Evolutionary conservation across 2,797 vertebrate species (phyloP), one percentile per base, ranked within the genome.

Genomic region (Podargus strigoides): DNA sequence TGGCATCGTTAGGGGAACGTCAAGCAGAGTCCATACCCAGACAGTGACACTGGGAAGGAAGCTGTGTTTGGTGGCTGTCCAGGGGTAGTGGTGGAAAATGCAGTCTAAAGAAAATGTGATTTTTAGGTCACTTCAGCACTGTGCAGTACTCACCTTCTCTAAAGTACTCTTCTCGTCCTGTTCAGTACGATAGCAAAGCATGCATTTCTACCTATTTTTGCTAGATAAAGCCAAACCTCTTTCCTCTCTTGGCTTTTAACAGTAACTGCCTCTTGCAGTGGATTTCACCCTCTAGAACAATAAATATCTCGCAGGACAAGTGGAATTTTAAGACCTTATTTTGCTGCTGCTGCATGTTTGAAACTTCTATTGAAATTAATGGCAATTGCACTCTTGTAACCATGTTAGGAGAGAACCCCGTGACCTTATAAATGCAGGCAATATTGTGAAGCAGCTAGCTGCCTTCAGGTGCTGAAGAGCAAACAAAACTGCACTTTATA

Each of bases 281-380:
- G 69, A 69, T 92, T 93, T 94, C 1, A 2, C 52, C 52, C 82
- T 90, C 82, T 62, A 86, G 89, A 77, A 86, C 94, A 86, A 86
- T 94, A 95, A 95, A 94, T 93, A 86, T 69, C 82, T 75, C 63
- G 63, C 91, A 37, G 75, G 91, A 76, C 59, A 91, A 84, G 85
- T 90, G 89, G 76, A 92, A 84, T 96, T 97, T 93, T 90, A 96
- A 91, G 89, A 91, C 82, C 89, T 95, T 70, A 73, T 94, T 93
- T 94, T 95, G 96, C 94, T 95, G 95, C 87, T 94, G 79, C 87
- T 80, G 95, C 95, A 91, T 91, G 92, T 93, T 95, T 90, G 79
- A 84, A 85, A 34, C 58, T 79, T 91, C 69, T 79, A 67, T 92
- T 93, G 95, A 91, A 97, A 97, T 93, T 78, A 94, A 97, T 94